These are phyloP conservation scores for Scaptomyza polygonia DNA, from an alignment of 2,888 invertebrate genomes.

Conservation along the genomic window DNA sequence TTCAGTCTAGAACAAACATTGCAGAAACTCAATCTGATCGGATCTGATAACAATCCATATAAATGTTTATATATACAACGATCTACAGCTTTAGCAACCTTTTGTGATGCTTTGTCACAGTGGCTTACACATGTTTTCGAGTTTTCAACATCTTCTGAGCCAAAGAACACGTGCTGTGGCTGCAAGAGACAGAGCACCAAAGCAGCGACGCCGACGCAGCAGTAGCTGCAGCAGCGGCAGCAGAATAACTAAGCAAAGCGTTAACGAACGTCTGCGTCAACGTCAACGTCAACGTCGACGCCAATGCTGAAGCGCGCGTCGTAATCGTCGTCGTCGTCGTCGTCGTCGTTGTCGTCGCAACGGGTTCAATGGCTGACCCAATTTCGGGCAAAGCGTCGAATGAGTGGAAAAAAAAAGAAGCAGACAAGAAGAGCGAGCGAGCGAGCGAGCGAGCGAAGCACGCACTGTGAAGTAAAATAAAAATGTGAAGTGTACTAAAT, in stretches of 20 bases:
- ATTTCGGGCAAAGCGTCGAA: constrained; percentile 73
- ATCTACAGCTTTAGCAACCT: background rate
- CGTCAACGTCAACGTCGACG: constrained; percentile 34
- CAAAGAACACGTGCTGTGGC: constrained; percentile 54
- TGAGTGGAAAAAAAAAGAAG: constrained; percentile 55
- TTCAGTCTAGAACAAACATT: too few species aligned
- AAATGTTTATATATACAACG: too few species aligned
- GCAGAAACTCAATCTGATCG: too few species aligned
- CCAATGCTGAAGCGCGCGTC: constrained; percentile 27
- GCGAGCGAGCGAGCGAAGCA: constrained; percentile 56
- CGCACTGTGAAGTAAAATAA: constrained; percentile 43
- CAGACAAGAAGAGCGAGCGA: constrained; percentile 38
- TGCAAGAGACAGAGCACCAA: constrained; percentile 12
- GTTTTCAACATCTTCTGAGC: constrained; percentile 35
- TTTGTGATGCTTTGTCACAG: background rate
- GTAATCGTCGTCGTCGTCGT: constrained; percentile 49
- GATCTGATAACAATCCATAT: too few species aligned
- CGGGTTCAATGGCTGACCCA: constrained; percentile 84
- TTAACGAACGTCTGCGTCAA: constrained; percentile 16
- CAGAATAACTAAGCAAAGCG: background rate
- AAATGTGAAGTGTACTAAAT: constrained; percentile 34
- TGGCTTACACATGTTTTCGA: background rate
- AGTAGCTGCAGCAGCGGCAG: constrained; percentile 1
- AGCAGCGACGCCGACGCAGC: constrained; percentile 15
- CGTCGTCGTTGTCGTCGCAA: constrained; percentile 76